A percentile compares a stretch with the other conserved stretches of the same genome.
Evolutionary conservation across 1,140 invertebrate species (phyloP).

Genomic region (Daktulosphaira vitifoliae): DNA sequence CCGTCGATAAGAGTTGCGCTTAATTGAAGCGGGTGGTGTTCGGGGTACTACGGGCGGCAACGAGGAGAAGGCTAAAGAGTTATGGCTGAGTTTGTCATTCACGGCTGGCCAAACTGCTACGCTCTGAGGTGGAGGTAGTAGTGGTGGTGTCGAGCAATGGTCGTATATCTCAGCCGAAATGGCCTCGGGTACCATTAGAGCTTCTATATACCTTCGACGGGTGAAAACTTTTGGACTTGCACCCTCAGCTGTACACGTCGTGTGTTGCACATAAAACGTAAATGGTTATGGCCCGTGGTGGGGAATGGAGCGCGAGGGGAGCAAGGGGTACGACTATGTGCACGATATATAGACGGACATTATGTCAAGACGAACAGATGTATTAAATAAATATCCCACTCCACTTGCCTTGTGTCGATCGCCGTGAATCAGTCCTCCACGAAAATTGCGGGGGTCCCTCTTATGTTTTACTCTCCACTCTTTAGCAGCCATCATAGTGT

Average conservation of each 20-base stretch:
- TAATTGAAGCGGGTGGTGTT: constrained; percentile 24
- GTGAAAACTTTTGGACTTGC: constrained; percentile 27
- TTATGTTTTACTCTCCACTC: not conserved
- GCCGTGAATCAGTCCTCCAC: not conserved
- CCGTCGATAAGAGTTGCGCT: constrained; percentile 33
- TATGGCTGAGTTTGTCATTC: constrained; percentile 33
- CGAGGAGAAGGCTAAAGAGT: constrained; percentile 6
- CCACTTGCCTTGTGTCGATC: constrained; percentile 13
- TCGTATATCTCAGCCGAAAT: constrained; percentile 32
- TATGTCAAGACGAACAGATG: constrained; percentile 36
- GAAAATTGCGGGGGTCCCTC: not conserved
- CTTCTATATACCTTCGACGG: constrained; percentile 29
- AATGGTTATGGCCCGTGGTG: not conserved
- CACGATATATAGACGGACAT: constrained; percentile 36
- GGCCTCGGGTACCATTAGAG: constrained; percentile 34
- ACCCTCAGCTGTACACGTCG: not conserved
- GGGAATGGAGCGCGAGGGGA: not conserved
- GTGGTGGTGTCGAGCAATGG: constrained; percentile 13
- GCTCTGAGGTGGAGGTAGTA: no score
- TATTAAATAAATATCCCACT: constrained; percentile 36
- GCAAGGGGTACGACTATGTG: constrained; percentile 11
- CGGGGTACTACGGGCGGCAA: not conserved
- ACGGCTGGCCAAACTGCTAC: constrained; percentile 30
- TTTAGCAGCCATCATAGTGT: not conserved
- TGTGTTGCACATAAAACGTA: constrained; percentile 15